These are phyloP conservation scores for Carlito syrichta DNA, from an alignment of 2,113 vertebrate genomes.

Conservation along the genomic window DNA sequence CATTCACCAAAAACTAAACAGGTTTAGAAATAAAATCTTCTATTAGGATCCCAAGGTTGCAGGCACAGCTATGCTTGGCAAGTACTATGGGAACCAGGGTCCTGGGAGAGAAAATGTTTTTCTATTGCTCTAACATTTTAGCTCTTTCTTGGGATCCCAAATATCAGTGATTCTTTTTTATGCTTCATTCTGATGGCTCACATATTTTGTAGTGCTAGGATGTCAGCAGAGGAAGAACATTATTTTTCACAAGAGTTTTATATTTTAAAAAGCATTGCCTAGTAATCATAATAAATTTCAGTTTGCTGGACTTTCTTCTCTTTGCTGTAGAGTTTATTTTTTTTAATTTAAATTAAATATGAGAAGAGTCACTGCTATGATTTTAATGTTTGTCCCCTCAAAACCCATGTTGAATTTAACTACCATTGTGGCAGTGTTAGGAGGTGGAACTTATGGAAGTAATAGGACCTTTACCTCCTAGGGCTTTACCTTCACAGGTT, in stretches of 20 bases:
- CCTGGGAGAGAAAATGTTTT: neutral
- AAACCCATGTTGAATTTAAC: neutral
- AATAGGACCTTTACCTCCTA: fast-evolving
- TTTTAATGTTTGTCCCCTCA: neutral
- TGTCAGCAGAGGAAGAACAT: neutral
- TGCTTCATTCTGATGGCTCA: neutral
- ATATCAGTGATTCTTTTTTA: neutral
- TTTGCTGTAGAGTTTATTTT: neutral
- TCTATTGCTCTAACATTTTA: neutral
- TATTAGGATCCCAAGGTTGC: neutral
- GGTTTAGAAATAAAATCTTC: neutral
- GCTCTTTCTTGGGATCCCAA: neutral
- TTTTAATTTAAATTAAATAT: neutral
- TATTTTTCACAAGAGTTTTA: neutral
- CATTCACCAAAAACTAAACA: neutral
- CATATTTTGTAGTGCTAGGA: neutral
- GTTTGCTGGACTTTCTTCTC: neutral
- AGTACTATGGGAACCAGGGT: neutral
- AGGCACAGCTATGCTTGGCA: neutral
- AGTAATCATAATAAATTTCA: neutral
- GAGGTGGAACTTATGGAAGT: too few relatives aligned
- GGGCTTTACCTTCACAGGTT: neutral
- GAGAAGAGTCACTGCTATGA: neutral
- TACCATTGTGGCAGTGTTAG: fast-evolving
- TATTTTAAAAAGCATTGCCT: neutral